Conservation (phyloP, 2,888 invertebrate genomes). For the Tinea pellionella region DNA sequence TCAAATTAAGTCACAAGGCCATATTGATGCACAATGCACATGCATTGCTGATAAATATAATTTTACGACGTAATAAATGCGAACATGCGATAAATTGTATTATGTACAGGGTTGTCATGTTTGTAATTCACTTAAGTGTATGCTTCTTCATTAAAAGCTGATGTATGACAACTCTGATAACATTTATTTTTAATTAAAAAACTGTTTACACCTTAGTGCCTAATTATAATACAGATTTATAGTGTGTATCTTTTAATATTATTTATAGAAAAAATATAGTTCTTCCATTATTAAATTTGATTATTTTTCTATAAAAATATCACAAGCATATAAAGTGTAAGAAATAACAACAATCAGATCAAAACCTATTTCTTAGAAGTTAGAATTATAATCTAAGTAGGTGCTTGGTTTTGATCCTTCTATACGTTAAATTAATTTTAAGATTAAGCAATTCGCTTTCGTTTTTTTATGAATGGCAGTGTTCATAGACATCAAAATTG, state of each 20-base stretch:
- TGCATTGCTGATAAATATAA: too few relatives aligned
- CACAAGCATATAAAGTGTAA: not conserved
- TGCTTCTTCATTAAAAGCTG: too few relatives aligned
- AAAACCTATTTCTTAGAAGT: not conserved
- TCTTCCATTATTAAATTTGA: not conserved
- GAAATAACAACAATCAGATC: not conserved
- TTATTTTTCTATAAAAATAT: not conserved
- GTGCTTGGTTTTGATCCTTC: conserved; percentile 4
- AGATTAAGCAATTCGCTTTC: not conserved
- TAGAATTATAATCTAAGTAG: conserved; percentile 6
- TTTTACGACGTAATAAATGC: too few relatives aligned
- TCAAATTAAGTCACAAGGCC: not conserved
- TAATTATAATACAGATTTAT: not conserved
- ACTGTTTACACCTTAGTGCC: not conserved
- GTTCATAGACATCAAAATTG: not conserved
- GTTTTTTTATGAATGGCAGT: not conserved
- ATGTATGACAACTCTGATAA: too few relatives aligned
- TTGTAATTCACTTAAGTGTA: too few relatives aligned
- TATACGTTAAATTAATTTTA: not conserved
- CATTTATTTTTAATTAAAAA: not conserved
- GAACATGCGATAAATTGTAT: too few relatives aligned
- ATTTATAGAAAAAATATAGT: not conserved
- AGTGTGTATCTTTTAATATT: not conserved
- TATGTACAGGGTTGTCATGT: too few relatives aligned
- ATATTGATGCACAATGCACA: not conserved